phyloP scores from a whole-genome alignment of 1,140 invertebrate genomes.

The Aphis craccivora region DNA sequence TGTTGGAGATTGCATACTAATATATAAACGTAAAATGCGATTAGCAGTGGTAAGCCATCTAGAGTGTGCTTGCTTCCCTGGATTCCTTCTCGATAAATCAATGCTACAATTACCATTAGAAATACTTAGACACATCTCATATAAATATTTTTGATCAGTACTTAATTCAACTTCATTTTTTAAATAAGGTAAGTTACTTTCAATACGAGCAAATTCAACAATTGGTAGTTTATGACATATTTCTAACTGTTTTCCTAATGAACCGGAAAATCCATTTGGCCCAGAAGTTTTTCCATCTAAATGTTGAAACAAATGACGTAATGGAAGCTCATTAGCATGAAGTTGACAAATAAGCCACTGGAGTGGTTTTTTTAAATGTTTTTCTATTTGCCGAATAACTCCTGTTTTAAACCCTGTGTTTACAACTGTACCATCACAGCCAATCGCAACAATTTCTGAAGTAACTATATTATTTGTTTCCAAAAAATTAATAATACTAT shows the following conservation, averaged over 20 bases:
- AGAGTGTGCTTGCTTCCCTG: no score
- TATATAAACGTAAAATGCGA: no score
- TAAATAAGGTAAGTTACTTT: constrained; percentile 15
- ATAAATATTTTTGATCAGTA: constrained; percentile 1
- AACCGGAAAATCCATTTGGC: not conserved
- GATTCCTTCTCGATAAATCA: not conserved
- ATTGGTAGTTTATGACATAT: not conserved
- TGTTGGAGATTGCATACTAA: no score
- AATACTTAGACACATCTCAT: not conserved
- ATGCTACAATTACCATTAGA: not conserved
- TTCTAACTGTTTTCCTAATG: not conserved
- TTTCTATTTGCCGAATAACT: not conserved
- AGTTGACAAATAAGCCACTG: not conserved
- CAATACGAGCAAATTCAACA: not conserved
- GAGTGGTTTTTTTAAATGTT: not conserved
- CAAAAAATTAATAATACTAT: no score
- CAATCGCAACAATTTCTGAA: no score
- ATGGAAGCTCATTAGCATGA: not conserved
- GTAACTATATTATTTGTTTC: no score
- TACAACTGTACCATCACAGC: not conserved
- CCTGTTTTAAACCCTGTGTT: not conserved
- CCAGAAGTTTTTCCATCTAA: not conserved
- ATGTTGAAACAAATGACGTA: not conserved
- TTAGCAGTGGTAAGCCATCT: no score
- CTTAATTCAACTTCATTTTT: not conserved